phyloP scores from a whole-genome alignment of 1,140 invertebrate species.

The Triops longicaudatus region DNA sequence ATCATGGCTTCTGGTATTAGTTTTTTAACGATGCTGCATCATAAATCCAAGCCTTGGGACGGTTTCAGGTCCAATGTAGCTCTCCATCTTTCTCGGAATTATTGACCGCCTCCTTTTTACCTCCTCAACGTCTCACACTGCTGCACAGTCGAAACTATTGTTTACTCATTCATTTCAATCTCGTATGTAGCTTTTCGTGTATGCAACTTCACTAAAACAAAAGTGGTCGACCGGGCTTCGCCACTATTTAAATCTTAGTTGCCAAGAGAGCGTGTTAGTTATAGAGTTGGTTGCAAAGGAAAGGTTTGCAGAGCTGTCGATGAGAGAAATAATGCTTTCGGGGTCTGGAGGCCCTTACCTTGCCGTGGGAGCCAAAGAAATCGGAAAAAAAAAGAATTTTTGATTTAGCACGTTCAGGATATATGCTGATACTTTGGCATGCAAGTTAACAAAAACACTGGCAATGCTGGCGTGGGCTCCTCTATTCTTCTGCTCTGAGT shows the following conservation, averaged over 20 bases:
- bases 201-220: neutral
- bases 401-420: conserved; percentile 6
- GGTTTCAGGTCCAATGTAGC: neutral
- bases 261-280: neutral
- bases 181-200: neutral
- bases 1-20: conserved; percentile 15
- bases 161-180: conserved; percentile 7
- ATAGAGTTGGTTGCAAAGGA: neutral
- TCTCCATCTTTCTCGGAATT: neutral
- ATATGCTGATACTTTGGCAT: conserved; percentile 8
- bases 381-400: neutral
- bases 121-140: neutral
- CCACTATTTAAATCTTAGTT: neutral
- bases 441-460: neutral
- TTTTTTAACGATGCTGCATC: neutral
- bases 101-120: neutral
- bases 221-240: neutral
- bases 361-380: too few relatives aligned
- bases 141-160: neutral
- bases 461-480: too few relatives aligned
- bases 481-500: too few relatives aligned
- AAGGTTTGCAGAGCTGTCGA: neutral
- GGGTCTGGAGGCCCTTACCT: neutral
- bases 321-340: neutral
- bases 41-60: conserved; percentile 10